phyloP scores from a whole-genome alignment of 2,797 vertebrate genomes.

The Lindbergichthys nudifrons region DNA sequence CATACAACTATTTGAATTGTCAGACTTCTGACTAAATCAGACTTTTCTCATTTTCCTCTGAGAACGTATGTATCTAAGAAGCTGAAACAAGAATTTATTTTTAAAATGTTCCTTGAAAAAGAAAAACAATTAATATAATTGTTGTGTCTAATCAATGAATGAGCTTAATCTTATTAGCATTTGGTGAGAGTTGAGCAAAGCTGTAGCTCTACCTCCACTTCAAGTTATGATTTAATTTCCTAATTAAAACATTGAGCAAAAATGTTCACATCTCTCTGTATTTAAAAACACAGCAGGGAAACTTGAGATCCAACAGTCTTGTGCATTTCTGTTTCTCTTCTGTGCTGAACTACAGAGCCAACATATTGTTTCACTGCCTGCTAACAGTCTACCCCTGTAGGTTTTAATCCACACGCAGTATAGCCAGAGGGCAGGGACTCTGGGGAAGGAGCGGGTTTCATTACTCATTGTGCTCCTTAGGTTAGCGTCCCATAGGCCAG shows the following conservation, averaged over 20 bases:
- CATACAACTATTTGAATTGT: no score
- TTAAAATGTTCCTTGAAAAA: no score
- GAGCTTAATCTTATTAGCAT: not conserved
- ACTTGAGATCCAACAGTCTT: slow-evolving; percentile 15
- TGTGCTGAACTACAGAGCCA: slow-evolving; percentile 27
- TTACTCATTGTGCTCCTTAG: slow-evolving; percentile 43
- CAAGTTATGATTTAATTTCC: slow-evolving; percentile 5
- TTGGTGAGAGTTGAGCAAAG: not conserved
- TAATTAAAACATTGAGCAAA: slow-evolving; percentile 20
- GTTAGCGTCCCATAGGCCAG: slow-evolving; percentile 40
- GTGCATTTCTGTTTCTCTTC: slow-evolving; percentile 20
- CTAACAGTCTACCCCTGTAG: slow-evolving; percentile 20
- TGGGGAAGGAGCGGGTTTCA: slow-evolving; percentile 47
- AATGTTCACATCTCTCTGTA: slow-evolving; percentile 20
- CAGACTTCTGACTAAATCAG: no score
- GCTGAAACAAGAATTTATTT: no score
- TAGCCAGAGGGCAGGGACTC: slow-evolving; percentile 39
- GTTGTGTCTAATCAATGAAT: not conserved
- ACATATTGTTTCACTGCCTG: slow-evolving; percentile 38
- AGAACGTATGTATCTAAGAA: no score
- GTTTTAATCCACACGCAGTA: slow-evolving; percentile 27
- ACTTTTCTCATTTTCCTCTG: no score
- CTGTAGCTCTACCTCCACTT: not conserved
- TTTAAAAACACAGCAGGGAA: slow-evolving; percentile 19
- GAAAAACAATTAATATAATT: no score